Conservation (phyloP, 2,797 vertebrate genomes). For the Macropodus opercularis region DNA sequence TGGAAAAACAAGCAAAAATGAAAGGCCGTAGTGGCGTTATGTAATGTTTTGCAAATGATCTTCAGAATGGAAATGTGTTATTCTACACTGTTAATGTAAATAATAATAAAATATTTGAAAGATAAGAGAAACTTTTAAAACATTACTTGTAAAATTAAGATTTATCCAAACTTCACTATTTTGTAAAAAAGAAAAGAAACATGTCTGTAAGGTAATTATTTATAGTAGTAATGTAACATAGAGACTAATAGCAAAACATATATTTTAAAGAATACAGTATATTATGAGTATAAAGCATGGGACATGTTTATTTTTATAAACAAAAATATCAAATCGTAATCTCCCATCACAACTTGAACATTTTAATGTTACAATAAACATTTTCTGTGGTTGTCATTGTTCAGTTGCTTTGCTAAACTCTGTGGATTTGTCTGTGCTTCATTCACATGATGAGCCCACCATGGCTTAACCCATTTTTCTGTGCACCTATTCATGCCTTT, state of each 20-base stretch:
- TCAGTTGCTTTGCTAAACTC: conserved; percentile 72
- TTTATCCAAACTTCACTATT: conserved; percentile 74
- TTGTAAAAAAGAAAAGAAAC: conserved; percentile 76
- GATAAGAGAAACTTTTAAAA: conserved; percentile 73
- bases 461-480: conserved; percentile 67
- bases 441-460: conserved; percentile 66
- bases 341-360: conserved; percentile 65
- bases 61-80: conserved; percentile 65
- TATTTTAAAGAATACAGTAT: conserved; percentile 86
- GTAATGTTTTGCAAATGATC: conserved; percentile 66
- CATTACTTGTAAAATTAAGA: conserved; percentile 69
- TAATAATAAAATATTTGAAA: conserved; percentile 70
- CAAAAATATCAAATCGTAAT: conserved; percentile 66
- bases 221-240: conserved; percentile 84
- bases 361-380: conserved; percentile 61
- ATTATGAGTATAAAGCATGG: conserved; percentile 82
- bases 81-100: conserved; percentile 76
- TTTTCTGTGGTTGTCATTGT: conserved; percentile 73
- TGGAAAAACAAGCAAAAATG: conserved; percentile 40
- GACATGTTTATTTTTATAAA: conserved; percentile 88
- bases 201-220: conserved; percentile 77
- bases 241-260: conserved; percentile 82
- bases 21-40: conserved; percentile 49
- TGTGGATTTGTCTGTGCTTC: conserved; percentile 73
- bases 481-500: conserved; percentile 71